Conservation (phyloP, 2,888 invertebrate species). For the Zeuzera pyrina region DNA sequence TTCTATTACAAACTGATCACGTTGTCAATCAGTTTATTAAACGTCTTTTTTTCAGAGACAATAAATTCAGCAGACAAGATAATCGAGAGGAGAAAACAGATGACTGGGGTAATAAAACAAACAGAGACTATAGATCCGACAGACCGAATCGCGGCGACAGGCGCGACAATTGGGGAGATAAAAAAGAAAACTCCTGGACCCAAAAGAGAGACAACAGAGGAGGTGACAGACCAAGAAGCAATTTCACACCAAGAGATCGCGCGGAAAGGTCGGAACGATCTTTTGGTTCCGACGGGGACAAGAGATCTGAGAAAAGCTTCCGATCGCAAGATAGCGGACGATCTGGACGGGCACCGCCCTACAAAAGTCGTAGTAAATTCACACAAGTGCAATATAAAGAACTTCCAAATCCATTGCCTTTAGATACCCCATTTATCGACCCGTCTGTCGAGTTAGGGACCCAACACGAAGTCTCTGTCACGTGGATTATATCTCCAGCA, state of each 20-base stretch:
- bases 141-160: conserved; percentile 23
- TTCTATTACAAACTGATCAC: too few relatives aligned
- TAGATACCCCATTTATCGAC: conserved; percentile 60
- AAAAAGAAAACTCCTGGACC: conserved; percentile 29
- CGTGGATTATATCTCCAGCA: conserved; percentile 84
- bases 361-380: conserved; percentile 42
- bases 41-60: conserved; percentile 18
- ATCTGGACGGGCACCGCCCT: conserved; percentile 36
- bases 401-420: conserved; percentile 54
- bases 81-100: conserved; percentile 34
- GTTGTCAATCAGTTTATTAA: too few relatives aligned
- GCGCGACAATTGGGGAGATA: conserved; percentile 25
- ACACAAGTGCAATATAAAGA: conserved; percentile 47
- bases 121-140: conserved; percentile 9
- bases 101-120: conserved; percentile 27
- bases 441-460: conserved; percentile 61
- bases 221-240: conserved; percentile 35
- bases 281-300: conserved; percentile 37
- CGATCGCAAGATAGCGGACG: conserved; percentile 38
- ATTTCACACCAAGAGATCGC: conserved; percentile 51
- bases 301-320: conserved; percentile 40
- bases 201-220: conserved; percentile 12
- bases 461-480: conserved; percentile 74
- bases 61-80: conserved; percentile 37
- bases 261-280: conserved; percentile 39